Base-by-base conservation (phyloP, 1,140 invertebrate genomes). In the Phocides pigmalion region DNA sequence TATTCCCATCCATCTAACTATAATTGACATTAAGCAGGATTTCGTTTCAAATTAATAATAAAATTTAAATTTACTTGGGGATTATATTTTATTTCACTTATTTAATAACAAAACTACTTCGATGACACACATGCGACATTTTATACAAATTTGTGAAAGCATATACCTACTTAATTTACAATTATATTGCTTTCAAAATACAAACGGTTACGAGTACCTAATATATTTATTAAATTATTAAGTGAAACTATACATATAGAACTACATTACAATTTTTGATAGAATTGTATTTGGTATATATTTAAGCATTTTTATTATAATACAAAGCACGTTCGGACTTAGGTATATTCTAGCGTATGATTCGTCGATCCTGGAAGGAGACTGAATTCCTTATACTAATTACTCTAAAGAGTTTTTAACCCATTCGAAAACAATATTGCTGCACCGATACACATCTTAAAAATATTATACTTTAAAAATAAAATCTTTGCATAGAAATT, bases 311-410 rank as follows among this genome's bases (percentile, higher is more conserved):
- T n/a, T 74, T 79, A 70, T 56, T 77, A 82, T 82, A 79, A 74
- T 90, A 89, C 86, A 90, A 89, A 89, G 86, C 84, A 77, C 64
- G 72, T 76, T 84, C 64, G 74, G 75, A 87, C 88, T 90, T 90
- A 90, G 88, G 88, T 89, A 84, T 87, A 87, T 86, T 89, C 88
- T 90, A 90, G 88, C 88, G 83, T 88, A 90, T 90, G 88, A 87
- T 83, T 79, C 67, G 81, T 89, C 83, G 32, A 83, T 87, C 86
- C 85, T 51, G 49, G 19, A n/a, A 63, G 82, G 83, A 84, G 79
- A 87, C 83, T 69, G 70, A 68, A 77, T 47, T 62, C 32, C 66
- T 70, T 71, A 79, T 19, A 68, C 64, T 80, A 78, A 72, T 58
- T 74, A 79, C 70, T 63, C 39, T 67, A 81, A 88, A 28, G 87